These are phyloP conservation scores for Ennomos erosarius DNA, from an alignment of 2,888 invertebrate genomes.

Conservation along the genomic window DNA sequence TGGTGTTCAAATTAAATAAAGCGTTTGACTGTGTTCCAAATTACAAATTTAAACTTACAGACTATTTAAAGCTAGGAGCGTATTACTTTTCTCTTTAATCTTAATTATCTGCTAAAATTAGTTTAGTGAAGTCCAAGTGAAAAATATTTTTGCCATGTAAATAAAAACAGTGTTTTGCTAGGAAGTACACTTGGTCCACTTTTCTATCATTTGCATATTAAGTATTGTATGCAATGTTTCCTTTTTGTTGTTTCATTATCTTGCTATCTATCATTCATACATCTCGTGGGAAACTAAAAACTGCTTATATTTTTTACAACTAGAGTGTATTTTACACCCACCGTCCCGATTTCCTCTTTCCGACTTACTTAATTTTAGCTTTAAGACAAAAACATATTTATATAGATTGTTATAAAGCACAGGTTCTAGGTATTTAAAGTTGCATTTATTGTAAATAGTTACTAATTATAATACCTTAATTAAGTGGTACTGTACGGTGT, in stretches of 20 bases:
- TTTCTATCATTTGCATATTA: constrained; percentile 27
- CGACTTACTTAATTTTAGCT: constrained; percentile 78
- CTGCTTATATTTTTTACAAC: constrained; percentile 74
- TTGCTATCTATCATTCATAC: constrained; percentile 51
- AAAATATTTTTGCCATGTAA: too few relatives aligned
- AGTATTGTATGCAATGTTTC: constrained; percentile 17
- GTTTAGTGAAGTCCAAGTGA: too few relatives aligned
- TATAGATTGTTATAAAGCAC: constrained; percentile 84
- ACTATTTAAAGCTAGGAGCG: not conserved
- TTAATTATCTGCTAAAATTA: too few relatives aligned
- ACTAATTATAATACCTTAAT: constrained; percentile 61
- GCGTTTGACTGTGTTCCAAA: not conserved
- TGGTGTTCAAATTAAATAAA: constrained; percentile 13
- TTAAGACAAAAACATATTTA: constrained; percentile 79
- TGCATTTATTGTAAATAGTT: constrained; percentile 85
- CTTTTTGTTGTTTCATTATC: constrained; percentile 32
- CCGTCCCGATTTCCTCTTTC: constrained; percentile 84
- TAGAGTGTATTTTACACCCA: constrained; percentile 75
- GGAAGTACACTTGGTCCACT: constrained; percentile 46
- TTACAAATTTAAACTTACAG: not conserved
- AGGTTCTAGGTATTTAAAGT: constrained; percentile 81
- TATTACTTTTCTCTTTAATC: not conserved
- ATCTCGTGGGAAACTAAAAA: constrained; percentile 53
- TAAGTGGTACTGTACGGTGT: constrained; percentile 79
- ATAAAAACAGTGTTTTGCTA: constrained; percentile 46